phyloP scores from a whole-genome alignment of 2,113 vertebrate genomes.

The Polypterus bichir region DNA sequence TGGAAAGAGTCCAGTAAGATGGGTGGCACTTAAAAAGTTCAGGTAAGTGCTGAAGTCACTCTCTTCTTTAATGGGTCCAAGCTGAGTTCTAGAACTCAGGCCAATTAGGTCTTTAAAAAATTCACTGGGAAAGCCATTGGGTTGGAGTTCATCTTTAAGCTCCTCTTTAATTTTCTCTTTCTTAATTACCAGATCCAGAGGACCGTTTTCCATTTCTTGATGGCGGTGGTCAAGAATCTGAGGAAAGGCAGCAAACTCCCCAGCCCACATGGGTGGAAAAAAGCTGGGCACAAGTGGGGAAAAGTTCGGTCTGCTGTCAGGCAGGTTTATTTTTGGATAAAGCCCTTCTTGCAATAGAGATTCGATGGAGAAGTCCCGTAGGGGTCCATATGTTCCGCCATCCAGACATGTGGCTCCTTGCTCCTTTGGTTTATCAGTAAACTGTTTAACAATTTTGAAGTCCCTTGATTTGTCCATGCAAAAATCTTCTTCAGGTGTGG shows the following conservation, averaged over 20 bases:
- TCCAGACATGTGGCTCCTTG: slow-evolving; percentile 29
- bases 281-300: slow-evolving; percentile 75
- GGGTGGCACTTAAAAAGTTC: slow-evolving; percentile 80
- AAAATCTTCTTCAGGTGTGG: slow-evolving; percentile 35
- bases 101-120: slow-evolving; percentile 72
- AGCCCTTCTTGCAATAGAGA: slow-evolving; percentile 85
- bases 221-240: slow-evolving; percentile 55
- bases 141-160: slow-evolving; percentile 72
- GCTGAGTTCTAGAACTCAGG: slow-evolving; percentile 43
- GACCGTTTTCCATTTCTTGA: slow-evolving; percentile 51
- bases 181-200: slow-evolving; percentile 81
- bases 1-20: slow-evolving; percentile 79
- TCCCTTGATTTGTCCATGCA: slow-evolving; percentile 45
- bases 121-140: slow-evolving; percentile 63
- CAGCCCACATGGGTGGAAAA: slow-evolving; percentile 82
- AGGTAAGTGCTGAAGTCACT: slow-evolving; percentile 81
- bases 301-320: slow-evolving; percentile 66
- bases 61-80: slow-evolving; percentile 81
- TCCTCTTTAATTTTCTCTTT: slow-evolving; percentile 89
- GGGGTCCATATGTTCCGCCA: slow-evolving; percentile 41
- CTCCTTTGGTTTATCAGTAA: slow-evolving; percentile 13
- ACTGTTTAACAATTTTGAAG: slow-evolving; percentile 34
- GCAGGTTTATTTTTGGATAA: slow-evolving; percentile 69
- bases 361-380: slow-evolving; percentile 92
- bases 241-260: slow-evolving; percentile 67